Percentiles rank a stretch among this genome's conserved stretches.
phyloP scores from a whole-genome alignment of 1,140 invertebrate species.

The Octopus sinensis region DNA sequence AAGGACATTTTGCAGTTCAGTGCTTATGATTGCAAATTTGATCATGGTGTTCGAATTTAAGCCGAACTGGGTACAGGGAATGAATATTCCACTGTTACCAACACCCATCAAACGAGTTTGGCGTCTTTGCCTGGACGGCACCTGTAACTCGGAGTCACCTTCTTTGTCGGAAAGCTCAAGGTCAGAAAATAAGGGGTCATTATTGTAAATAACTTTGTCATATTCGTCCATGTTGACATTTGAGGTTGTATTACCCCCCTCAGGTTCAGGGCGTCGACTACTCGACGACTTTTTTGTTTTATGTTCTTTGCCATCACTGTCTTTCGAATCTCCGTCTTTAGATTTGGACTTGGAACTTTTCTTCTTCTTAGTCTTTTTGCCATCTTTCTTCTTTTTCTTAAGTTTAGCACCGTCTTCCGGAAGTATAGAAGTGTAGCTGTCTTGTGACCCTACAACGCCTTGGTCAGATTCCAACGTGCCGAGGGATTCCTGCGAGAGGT shows the following conservation, averaged over 20 bases:
- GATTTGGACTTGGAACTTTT: conserved; percentile 27
- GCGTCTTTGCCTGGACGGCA: conserved; percentile 13
- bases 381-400: conserved; percentile 32
- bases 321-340: conserved; percentile 26
- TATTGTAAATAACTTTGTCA: conserved; percentile 49
- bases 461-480: background rate
- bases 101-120: conserved; percentile 8
- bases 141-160: conserved; percentile 8
- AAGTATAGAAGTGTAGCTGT: background rate
- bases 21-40: conserved; percentile 93
- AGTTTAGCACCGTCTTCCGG: conserved; percentile 16
- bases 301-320: conserved; percentile 21
- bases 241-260: conserved; percentile 41
- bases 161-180: conserved; percentile 45
- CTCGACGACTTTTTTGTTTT: conserved; percentile 21
- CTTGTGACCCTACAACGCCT: background rate
- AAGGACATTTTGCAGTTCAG: conserved; percentile 96
- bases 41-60: conserved; percentile 94
- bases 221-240: conserved; percentile 37
- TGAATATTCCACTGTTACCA: conserved; percentile 32
- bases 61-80: conserved; percentile 42
- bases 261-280: conserved; percentile 44
- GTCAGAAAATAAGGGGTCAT: conserved; percentile 53
- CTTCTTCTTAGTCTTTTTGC: conserved; percentile 40
- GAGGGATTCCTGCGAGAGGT: conserved; percentile 27